Evolutionary conservation across 2,888 invertebrate species (phyloP).

Genomic region (Spodoptera picta): DNA sequence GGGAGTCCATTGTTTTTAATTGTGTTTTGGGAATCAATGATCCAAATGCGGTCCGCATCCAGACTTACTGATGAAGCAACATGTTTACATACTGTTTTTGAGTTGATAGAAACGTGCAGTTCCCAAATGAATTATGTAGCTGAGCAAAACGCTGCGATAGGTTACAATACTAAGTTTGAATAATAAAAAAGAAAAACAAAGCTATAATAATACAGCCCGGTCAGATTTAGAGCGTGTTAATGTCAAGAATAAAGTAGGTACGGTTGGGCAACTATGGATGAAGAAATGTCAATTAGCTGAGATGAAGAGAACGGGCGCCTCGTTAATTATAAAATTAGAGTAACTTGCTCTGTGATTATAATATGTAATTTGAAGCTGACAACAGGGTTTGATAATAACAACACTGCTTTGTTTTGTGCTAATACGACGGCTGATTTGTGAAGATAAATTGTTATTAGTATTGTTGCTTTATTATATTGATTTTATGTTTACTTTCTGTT

Average conservation of each 20-base stretch:
- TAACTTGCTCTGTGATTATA: conserved; percentile 24
- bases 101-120: too few relatives aligned
- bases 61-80: background rate
- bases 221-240: conserved; percentile 24
- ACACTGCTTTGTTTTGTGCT: conserved; percentile 6
- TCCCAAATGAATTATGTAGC: too few relatives aligned
- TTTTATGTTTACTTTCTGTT: too few relatives aligned
- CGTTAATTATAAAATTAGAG: conserved; percentile 30
- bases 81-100: background rate
- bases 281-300: conserved; percentile 31
- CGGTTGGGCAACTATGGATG: conserved; percentile 16
- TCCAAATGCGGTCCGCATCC: background rate
- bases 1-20: background rate
- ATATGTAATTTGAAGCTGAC: conserved; percentile 12
- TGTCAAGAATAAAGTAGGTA: conserved; percentile 32
- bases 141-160: too few relatives aligned
- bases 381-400: background rate
- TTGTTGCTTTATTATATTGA: too few relatives aligned
- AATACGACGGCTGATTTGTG: conserved; percentile 3
- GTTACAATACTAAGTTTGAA: too few relatives aligned
- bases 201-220: conserved; percentile 2
- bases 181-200: background rate
- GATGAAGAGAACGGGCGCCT: conserved; percentile 28
- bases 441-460: conserved; percentile 1
- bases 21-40: background rate